Evolutionary conservation across 2,797 vertebrate species (phyloP).

Genomic region (Salarias fasciatus): DNA sequence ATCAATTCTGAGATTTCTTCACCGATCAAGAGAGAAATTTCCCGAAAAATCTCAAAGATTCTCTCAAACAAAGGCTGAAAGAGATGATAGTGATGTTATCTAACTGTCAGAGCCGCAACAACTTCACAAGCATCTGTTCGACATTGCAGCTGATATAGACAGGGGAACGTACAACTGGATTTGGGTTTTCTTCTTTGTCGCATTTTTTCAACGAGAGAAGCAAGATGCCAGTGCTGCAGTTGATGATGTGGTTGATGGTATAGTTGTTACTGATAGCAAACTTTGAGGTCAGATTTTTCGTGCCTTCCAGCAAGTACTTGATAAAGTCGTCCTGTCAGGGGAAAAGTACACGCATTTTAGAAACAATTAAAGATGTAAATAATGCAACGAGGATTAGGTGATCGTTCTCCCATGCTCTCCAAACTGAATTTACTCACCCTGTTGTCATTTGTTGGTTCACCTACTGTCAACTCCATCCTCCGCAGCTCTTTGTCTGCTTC

Average conservation of each 20-base stretch:
- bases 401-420: neutral
- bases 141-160: neutral
- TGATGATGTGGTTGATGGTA: constrained; percentile 45
- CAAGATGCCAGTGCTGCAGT: constrained; percentile 63
- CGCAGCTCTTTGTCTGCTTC: neutral
- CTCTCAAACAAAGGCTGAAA: constrained; percentile 61
- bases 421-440: constrained; percentile 42
- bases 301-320: neutral
- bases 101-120: neutral
- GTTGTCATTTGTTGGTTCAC: constrained; percentile 5
- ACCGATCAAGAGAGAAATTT: constrained; percentile 16
- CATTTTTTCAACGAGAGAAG: constrained; percentile 64
- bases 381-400: neutral
- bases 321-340: constrained; percentile 53
- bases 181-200: constrained; percentile 17
- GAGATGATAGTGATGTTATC: constrained; percentile 9
- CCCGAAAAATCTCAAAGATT: constrained; percentile 53
- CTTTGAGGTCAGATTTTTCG: rapidly evolving
- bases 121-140: neutral
- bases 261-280: neutral
- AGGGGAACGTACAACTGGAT: constrained; percentile 29
- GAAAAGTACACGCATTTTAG: neutral
- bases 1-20: rapidly evolving
- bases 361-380: neutral
- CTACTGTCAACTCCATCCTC: constrained; percentile 39